Conservation (phyloP, 2,797 vertebrate species). For the Balearica regulorum region DNA sequence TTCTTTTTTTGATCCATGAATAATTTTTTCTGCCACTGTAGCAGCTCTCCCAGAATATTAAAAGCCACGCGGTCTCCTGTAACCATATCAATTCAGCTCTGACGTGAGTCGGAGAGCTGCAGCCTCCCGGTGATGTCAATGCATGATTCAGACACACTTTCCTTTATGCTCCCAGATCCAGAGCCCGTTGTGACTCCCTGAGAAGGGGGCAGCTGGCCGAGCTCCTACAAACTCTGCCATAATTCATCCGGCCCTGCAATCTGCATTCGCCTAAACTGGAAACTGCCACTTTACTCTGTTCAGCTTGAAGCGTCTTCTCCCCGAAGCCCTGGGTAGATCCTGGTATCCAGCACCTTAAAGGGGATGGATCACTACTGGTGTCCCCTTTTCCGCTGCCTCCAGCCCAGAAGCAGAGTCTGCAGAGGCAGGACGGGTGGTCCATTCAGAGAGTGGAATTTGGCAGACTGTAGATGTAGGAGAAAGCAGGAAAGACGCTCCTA, state of each 20-base stretch:
- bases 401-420: neutral
- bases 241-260: neutral
- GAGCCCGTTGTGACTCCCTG: neutral
- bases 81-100: neutral
- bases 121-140: neutral
- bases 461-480: neutral
- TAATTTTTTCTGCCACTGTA: slow-evolving; percentile 21
- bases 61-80: neutral
- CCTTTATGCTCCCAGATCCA: neutral
- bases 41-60: slow-evolving; percentile 4
- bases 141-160: neutral
- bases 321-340: neutral
- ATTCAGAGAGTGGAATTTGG: neutral
- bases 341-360: neutral
- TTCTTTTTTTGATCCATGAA: neutral
- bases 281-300: neutral
- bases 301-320: neutral
- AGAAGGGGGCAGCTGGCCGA: neutral
- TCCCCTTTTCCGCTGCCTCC: neutral
- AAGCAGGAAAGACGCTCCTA: neutral
- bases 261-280: neutral
- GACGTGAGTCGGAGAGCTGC: neutral
- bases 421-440: neutral
- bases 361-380: neutral
- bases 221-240: neutral